Evolutionary conservation across 2,888 invertebrate genomes (phyloP), one percentile per base, ranked within the genome.

Genomic region (Tinea trinotella): DNA sequence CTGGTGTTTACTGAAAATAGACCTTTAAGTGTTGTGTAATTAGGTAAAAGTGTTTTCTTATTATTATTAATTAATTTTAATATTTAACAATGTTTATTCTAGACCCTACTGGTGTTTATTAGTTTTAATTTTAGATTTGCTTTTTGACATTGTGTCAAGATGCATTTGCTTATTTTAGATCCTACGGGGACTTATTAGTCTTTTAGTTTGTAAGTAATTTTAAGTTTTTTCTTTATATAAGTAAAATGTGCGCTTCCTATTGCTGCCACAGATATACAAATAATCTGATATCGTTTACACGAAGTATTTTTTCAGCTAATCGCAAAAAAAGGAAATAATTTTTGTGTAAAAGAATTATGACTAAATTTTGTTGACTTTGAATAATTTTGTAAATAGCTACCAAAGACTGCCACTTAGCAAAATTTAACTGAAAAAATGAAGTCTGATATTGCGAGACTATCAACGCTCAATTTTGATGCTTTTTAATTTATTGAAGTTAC

Each of bases 51-150:
- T 7, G 30, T 30, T 30, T 30, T 30, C 5, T 30, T n/a, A n/a
- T n/a, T n/a, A n/a, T n/a, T n/a, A n/a, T 36, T 36, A 36, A n/a
- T 36, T n/a, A 36, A 36, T n/a, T 7, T 5, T 36, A 36, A 12
- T 36, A 12, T 36, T 36, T 6, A 4, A 52, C 9, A 24, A 80
- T 81, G 80, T 70, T 67, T 64, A 67, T 63, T 55, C 64, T 81
- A 65, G 80, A 80, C 62, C 78, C 79, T 52, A 79, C 80, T 53
- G 78, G 71, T 59, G 71, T 77, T 13, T 82, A 81, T 58, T 79
- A 71, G 52, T 57, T 59, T 49, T 56, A 57, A 44, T 57, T 52
- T 49, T 53, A 50, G 52, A 48, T 53, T 54, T 35, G 35, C 18
- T 22, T 53, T 57, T 55, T 48, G 55, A 55, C 46, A 54, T 58